Percentiles rank a stretch among this genome's conserved stretches.
Evolutionary conservation across 2,888 invertebrate species (phyloP).

Genomic region (Ormyrus labotus): DNA sequence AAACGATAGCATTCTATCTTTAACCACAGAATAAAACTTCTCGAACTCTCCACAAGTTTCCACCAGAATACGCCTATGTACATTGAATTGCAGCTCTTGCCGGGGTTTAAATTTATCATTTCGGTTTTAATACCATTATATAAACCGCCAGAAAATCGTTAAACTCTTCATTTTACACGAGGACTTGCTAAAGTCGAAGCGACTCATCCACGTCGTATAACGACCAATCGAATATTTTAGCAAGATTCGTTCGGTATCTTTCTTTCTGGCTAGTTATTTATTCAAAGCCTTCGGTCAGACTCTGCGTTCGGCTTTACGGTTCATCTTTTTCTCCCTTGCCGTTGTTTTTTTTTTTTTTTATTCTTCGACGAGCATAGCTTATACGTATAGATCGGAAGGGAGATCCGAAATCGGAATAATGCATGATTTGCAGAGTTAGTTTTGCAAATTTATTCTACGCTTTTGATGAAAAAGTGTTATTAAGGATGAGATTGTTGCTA

Average conservation of each 20-base stretch:
- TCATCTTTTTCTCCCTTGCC: slow-evolving; percentile 5
- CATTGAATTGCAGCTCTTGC: no score
- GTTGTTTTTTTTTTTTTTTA: background rate
- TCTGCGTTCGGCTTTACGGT: slow-evolving; percentile 10
- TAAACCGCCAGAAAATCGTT: slow-evolving; percentile 24
- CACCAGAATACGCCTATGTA: no score
- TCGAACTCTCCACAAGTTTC: no score
- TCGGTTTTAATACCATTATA: slow-evolving; percentile 24
- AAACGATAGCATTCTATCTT: no score
- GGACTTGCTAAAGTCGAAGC: no score
- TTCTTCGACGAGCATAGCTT: background rate
- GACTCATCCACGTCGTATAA: background rate
- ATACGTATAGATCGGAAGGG: background rate
- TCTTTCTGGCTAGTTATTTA: slow-evolving; percentile 24
- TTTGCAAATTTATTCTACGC: no score
- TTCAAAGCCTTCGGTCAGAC: slow-evolving; percentile 33
- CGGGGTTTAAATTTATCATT: slow-evolving; percentile 22
- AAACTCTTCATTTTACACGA: background rate
- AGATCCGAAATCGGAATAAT: background rate
- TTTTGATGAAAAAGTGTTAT: no score
- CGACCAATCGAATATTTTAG: slow-evolving; percentile 31
- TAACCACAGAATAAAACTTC: no score
- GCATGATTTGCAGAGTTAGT: no score
- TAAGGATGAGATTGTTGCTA: no score
- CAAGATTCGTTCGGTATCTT: slow-evolving; percentile 19